Percentiles rank a stretch among this genome's conserved stretches.
These are phyloP conservation scores for Tetramorium simillimum DNA, from an alignment of 1,140 invertebrate genomes.

Conservation along the genomic window DNA sequence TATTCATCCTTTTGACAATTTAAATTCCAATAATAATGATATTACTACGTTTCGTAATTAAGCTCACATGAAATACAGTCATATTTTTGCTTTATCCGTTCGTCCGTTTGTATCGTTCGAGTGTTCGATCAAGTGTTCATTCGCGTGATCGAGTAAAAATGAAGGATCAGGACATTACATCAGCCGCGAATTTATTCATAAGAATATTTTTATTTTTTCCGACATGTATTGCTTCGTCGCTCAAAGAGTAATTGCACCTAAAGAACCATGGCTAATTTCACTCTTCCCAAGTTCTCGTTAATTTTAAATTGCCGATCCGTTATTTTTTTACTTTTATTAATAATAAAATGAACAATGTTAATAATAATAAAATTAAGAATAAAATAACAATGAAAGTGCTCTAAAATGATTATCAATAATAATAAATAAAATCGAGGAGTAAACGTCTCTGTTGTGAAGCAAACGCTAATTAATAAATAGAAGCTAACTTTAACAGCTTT, in stretches of 20 bases:
- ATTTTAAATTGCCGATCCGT: not conserved
- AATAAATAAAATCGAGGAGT: constrained; percentile 1
- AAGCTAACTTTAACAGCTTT: not conserved
- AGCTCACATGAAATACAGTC: not conserved
- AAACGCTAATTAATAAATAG: not conserved
- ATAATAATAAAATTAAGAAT: too few species aligned
- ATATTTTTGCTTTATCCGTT: not conserved
- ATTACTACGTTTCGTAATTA: constrained; percentile 31
- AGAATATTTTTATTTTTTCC: constrained; percentile 49
- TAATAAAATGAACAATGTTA: too few species aligned
- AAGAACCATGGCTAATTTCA: constrained; percentile 9
- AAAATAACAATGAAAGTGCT: not conserved
- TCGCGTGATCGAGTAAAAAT: constrained; percentile 2
- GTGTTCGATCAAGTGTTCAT: constrained; percentile 15
- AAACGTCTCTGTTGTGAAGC: not conserved
- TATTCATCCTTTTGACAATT: constrained; percentile 49
- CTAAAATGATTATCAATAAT: not conserved
- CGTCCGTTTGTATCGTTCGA: constrained; percentile 5
- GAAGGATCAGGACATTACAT: constrained; percentile 18
- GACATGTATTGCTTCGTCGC: constrained; percentile 35
- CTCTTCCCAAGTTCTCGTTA: not conserved
- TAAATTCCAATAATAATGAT: constrained; percentile 53
- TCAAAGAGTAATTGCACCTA: constrained; percentile 48
- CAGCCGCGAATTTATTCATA: constrained; percentile 64
- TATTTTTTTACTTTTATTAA: not conserved